phyloP scores from a whole-genome alignment of 2,888 invertebrate genomes.

The Microplitis manilae region DNA sequence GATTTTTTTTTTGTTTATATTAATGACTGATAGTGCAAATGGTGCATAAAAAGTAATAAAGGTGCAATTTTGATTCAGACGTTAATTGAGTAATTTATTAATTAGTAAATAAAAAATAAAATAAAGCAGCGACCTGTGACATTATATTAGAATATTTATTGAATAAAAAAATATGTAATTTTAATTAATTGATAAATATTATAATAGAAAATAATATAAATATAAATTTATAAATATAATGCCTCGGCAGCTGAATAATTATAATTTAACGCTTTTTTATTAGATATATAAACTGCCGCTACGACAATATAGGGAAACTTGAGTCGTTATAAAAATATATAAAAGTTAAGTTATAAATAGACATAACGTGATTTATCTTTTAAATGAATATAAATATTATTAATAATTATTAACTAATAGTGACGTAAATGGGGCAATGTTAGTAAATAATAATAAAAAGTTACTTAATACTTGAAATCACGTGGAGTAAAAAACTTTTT shows the following conservation, averaged over 20 bases:
- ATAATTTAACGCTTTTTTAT: slow-evolving; percentile 57
- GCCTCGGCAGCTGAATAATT: slow-evolving; percentile 52
- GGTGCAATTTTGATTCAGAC: slow-evolving; percentile 23
- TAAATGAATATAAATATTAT: neutral
- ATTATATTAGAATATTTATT: slow-evolving; percentile 67
- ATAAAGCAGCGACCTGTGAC: slow-evolving; percentile 66
- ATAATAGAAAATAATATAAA: slow-evolving; percentile 63
- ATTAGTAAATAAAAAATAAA: slow-evolving; percentile 45
- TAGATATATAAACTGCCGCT: slow-evolving; percentile 57
- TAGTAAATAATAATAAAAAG: neutral
- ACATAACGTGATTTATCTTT: neutral
- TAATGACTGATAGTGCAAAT: slow-evolving; percentile 12
- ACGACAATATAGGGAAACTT: slow-evolving; percentile 57
- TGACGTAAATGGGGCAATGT: neutral
- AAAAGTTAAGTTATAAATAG: slow-evolving; percentile 5
- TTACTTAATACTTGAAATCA: neutral
- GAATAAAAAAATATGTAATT: slow-evolving; percentile 60
- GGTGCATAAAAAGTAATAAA: slow-evolving; percentile 22
- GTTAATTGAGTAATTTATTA: slow-evolving; percentile 4
- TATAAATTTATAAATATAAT: slow-evolving; percentile 44
- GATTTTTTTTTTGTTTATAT: neutral
- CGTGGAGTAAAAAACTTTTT: neutral
- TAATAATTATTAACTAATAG: neutral
- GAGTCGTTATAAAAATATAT: slow-evolving; percentile 18
- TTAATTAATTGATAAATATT: slow-evolving; percentile 56